Base-by-base conservation (phyloP, 2,797 vertebrate genomes). In the Pipistrellus kuhlii region DNA sequence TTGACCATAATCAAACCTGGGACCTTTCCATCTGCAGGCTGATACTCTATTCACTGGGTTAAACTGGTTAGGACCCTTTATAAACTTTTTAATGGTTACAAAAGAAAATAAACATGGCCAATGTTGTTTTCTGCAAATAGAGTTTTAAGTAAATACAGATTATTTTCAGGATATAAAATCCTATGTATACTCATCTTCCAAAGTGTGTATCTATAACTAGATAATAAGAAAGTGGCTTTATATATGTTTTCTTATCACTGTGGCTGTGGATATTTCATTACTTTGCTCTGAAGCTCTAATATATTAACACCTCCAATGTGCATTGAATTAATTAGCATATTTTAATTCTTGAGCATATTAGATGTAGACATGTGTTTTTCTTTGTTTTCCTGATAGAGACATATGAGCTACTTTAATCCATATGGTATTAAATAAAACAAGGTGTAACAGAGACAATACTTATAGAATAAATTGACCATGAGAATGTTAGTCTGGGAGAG, bases 311-410 rank as follows among this genome's bases (percentile, higher is more conserved):
- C 17, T 51, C 81, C 38, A 2, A 35, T 41, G 14, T 32, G 20
- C 11, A 59, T 9, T 76, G 18, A 78, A 55, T 94, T 83, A 66
- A 8, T 83, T 44, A 64, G 23, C 3, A 38, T 38, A 85, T 62
- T 88, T 89, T 72, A 77, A 91, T 89, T 84, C 4, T n/a, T 93
- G 27, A 25, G 6, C 12, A 72, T 76, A 72, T 84, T 91, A 84
- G 35, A 55, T 59, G 2, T 48, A 59, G 21, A 78, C 6, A 3
- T 59, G 21, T 48, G 48, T 46, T 85, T 90, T 90, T 85, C 20
- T 66, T 72, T 23, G 4, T 86, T 88, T 12, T 5, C 8, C 30
- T 66, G 41, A 23, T 30, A 68, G 8, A 90, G 20, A 59, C 35
- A 51, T 72, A 30, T 53, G 12, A 85, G 25, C 32, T 71, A 48